These are phyloP conservation scores for Macrotis lagotis DNA, from an alignment of 2,113 vertebrate genomes.

Conservation along the genomic window DNA sequence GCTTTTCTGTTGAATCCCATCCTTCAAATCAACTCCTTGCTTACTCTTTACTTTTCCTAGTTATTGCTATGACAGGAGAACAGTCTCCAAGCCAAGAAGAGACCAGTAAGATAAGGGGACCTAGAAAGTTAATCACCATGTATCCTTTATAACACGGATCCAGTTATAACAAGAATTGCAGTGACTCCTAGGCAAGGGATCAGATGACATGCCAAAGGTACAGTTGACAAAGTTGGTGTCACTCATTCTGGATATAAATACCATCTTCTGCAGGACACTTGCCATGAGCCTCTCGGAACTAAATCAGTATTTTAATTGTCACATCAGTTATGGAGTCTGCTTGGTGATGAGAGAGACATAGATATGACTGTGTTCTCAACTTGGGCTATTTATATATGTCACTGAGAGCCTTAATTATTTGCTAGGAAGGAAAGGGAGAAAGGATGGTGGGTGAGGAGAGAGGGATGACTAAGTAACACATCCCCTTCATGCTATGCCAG, in stretches of 20 bases:
- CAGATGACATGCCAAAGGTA: conserved; percentile 61
- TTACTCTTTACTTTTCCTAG: neutral
- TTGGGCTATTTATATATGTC: conserved; percentile 73
- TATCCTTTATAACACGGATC: too few relatives aligned
- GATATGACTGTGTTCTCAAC: conserved; percentile 70
- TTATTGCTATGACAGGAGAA: neutral
- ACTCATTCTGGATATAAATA: conserved; percentile 76
- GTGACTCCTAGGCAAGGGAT: conserved; percentile 52
- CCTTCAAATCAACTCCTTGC: neutral
- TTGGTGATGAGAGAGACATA: conserved; percentile 67
- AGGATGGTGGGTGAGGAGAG: conserved; percentile 18
- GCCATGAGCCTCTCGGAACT: conserved; percentile 67
- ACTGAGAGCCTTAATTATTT: conserved; percentile 46
- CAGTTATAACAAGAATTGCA: conserved; percentile 51
- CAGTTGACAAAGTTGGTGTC: conserved; percentile 74
- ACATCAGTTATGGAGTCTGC: conserved; percentile 69
- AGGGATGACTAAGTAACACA: conserved; percentile 47
- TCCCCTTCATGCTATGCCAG: neutral
- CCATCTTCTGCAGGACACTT: conserved; percentile 47
- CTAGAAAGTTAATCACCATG: conserved; percentile 50
- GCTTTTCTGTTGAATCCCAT: neutral
- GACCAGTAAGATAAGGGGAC: conserved; percentile 18
- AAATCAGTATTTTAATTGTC: conserved; percentile 76
- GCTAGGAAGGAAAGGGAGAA: conserved; percentile 6
- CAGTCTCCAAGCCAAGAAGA: neutral